A percentile compares a stretch with the other conserved stretches of the same genome.
phyloP scores from a whole-genome alignment of 2,888 invertebrate genomes.

The Diabrotica balteata region DNA sequence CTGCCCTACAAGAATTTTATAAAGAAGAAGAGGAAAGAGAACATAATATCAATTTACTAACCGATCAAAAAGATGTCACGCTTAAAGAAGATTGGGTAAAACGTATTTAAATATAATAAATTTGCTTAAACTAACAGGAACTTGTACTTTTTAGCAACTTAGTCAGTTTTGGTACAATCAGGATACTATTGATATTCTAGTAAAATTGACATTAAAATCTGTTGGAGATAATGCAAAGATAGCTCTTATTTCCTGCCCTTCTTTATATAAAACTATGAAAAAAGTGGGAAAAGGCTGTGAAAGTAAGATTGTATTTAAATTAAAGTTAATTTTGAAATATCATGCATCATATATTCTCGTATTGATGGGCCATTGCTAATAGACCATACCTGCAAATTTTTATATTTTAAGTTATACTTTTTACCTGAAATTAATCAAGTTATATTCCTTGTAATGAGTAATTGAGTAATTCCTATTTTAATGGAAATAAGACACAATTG shows the following conservation, averaged over 20 bases:
- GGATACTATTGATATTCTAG: constrained; percentile 75
- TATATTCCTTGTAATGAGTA: too few species aligned
- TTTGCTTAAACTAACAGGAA: not conserved
- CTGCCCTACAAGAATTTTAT: constrained; percentile 80
- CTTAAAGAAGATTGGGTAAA: constrained; percentile 86
- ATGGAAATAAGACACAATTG: too few species aligned
- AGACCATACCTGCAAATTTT: too few species aligned
- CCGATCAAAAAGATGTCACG: constrained; percentile 59
- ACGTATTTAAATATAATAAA: constrained; percentile 15
- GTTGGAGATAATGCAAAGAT: constrained; percentile 69
- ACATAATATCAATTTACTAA: constrained; percentile 59
- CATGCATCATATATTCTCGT: too few species aligned
- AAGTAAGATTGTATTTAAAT: constrained; percentile 37
- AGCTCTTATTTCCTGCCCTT: constrained; percentile 89
- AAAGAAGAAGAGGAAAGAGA: constrained; percentile 72
- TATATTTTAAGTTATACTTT: too few species aligned
- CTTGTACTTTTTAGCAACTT: constrained; percentile 74
- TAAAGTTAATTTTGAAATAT: too few species aligned
- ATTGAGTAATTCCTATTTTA: too few species aligned
- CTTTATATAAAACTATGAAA: constrained; percentile 75
- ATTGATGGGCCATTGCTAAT: too few species aligned
- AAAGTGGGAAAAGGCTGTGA: constrained; percentile 50
- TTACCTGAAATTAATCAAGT: too few species aligned
- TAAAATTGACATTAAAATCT: constrained; percentile 68
- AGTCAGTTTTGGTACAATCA: constrained; percentile 98